Conservation (phyloP, 2,888 invertebrate species). For the Mythimna ferrago region DNA sequence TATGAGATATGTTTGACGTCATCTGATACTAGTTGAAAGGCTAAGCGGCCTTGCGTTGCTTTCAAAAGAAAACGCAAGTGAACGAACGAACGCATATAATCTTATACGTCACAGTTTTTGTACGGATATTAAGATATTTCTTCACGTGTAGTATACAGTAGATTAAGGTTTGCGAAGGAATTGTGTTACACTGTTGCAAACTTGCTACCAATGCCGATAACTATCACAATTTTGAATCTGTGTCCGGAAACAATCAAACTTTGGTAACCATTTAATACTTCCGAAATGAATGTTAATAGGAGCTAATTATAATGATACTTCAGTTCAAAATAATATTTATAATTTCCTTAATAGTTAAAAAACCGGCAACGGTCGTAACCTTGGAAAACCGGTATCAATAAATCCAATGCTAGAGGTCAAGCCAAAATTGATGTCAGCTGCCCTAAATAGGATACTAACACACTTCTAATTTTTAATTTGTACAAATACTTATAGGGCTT, state of each 20-base stretch:
- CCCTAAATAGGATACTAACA: not conserved
- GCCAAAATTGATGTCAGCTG: constrained; percentile 9
- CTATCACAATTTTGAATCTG: not conserved
- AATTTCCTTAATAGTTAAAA: constrained; percentile 3
- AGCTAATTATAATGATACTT: constrained; percentile 15
- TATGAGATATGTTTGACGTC: constrained; percentile 41
- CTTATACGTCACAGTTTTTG: constrained; percentile 34
- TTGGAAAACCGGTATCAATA: constrained; percentile 28
- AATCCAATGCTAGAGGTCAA: constrained; percentile 22
- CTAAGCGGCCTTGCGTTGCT: constrained; percentile 59
- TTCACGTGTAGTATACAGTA: constrained; percentile 15
- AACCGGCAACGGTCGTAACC: constrained; percentile 13
- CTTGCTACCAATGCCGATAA: not conserved
- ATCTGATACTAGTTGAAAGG: constrained; percentile 52
- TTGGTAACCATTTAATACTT: not conserved
- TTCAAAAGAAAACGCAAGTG: constrained; percentile 66
- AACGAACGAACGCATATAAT: constrained; percentile 45
- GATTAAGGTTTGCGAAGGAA: not conserved
- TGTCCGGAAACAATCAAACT: too few species aligned
- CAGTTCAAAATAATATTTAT: constrained; percentile 6
- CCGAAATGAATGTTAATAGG: constrained; percentile 4
- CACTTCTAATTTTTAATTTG: too few species aligned
- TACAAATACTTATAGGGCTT: too few species aligned
- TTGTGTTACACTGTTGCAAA: constrained; percentile 2
- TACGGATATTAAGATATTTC: constrained; percentile 31